Evolutionary conservation across 1,140 invertebrate genomes (phyloP).

Genomic region (Polypedilum pembai): DNA sequence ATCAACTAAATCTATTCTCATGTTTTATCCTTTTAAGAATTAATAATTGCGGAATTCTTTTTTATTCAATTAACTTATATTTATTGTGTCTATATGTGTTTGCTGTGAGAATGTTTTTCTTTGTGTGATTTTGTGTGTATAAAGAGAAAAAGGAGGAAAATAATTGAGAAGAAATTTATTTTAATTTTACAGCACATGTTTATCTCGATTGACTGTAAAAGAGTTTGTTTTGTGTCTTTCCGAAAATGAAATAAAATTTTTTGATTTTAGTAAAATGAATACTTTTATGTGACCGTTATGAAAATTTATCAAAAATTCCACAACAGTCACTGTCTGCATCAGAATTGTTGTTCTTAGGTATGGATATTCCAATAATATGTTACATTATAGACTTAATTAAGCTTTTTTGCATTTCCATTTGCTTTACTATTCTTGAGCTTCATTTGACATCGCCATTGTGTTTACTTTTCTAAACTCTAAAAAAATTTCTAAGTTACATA

Average conservation of each 20-base stretch:
- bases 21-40: too few relatives aligned
- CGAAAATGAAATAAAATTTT: background rate
- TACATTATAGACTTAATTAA: constrained; percentile 14
- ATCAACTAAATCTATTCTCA: too few relatives aligned
- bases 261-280: background rate
- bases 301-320: background rate
- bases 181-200: background rate
- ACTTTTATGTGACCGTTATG: background rate
- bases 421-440: constrained; percentile 15
- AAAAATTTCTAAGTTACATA: constrained; percentile 13
- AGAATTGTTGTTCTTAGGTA: background rate
- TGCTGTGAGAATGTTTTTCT: too few relatives aligned
- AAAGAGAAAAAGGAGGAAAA: too few relatives aligned
- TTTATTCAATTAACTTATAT: too few relatives aligned
- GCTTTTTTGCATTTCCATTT: constrained; percentile 10
- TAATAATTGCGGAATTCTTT: too few relatives aligned
- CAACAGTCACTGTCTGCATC: background rate
- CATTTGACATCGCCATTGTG: background rate
- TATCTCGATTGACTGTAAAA: background rate
- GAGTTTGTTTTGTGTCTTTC: background rate
- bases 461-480: background rate
- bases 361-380: background rate
- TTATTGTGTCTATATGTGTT: too few relatives aligned
- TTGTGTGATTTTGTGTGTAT: too few relatives aligned
- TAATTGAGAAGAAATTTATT: too few relatives aligned